Percentiles rank a stretch among this genome's conserved stretches.
Evolutionary conservation across 1,140 invertebrate genomes (phyloP).

Genomic region (Megalonaias nervosa): DNA sequence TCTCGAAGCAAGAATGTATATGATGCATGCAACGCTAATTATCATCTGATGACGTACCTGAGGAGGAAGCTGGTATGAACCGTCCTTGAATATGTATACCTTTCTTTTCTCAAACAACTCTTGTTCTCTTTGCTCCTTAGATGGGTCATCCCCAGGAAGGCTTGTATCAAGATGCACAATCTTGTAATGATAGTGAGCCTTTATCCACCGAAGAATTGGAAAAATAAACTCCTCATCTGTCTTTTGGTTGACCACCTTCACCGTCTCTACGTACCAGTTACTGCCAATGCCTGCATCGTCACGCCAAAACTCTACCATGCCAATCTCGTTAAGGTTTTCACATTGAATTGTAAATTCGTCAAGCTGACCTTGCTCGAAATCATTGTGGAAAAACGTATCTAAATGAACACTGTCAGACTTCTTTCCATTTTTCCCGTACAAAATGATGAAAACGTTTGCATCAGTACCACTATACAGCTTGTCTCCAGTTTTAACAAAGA

Average conservation of each 20-base stretch:
- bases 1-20: too few species aligned
- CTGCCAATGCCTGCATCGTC: slow-evolving; percentile 2
- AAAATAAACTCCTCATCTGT: slow-evolving; percentile 13
- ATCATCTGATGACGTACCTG: not conserved
- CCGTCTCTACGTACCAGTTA: slow-evolving; percentile 24
- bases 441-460: slow-evolving; percentile 16
- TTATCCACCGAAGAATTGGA: slow-evolving; percentile 23
- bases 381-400: slow-evolving; percentile 6
- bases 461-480: slow-evolving; percentile 8
- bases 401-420: not conserved
- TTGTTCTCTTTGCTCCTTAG: slow-evolving; percentile 6
- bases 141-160: slow-evolving; percentile 13
- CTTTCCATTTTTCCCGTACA: slow-evolving; percentile 4
- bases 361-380: slow-evolving; percentile 10
- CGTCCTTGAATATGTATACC: slow-evolving; percentile 3
- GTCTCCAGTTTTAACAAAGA: slow-evolving; percentile 14
- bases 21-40: too few species aligned
- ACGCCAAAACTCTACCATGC: slow-evolving; percentile 11
- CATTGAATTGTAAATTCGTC: slow-evolving; percentile 7
- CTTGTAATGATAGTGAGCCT: slow-evolving; percentile 11
- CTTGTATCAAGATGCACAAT: slow-evolving; percentile 16
- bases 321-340: slow-evolving; percentile 4
- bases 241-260: slow-evolving; percentile 3
- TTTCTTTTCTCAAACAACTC: slow-evolving; percentile 14
- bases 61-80: not conserved